Evolutionary conservation across 2,113 vertebrate species (phyloP), one percentile per base, ranked within the genome.

Genomic region (Scomber scombrus): DNA sequence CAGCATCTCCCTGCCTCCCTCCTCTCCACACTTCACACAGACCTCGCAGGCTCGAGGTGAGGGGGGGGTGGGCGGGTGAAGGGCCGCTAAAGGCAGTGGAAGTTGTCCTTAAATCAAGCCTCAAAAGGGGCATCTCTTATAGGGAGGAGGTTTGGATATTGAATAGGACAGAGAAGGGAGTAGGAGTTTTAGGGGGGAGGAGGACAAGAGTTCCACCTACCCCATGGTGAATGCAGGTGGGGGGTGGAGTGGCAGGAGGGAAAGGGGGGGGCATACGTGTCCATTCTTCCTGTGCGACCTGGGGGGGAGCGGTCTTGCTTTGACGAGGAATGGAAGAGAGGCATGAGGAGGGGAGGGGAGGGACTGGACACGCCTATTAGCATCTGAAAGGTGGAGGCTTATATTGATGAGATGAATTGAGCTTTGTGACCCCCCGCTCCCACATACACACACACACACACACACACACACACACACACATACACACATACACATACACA

Each of bases 361-460:
- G 87, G 85, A 69, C 85, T 73, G 88, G 85, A 93, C 82, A 92
- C 78, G 62, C 72, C 87, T 87, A 94, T 93, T 94, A 94, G 90
- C 91, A 93, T 96, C 90, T 94, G 87, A 95, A 93, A 92, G 84
- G 56, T 62, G 87, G 86, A 84, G 85, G 86, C 88, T 89, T 90
- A 91, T 93, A 93, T 93, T 93, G 94, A 94, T 94, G 93, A 91
- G 87, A 29, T 81, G 75, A 92, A 85, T 85, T 75, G 85, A 85
- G 52, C 40, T 81, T 92, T 88, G 76, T 90, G 84, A 80, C 78
- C 62, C 68, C 67, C 82, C 57, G 34, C 54, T 7, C 62, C 40
- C 4, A 16, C 65, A 21, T 63, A 57, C 16, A 55, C 69, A 58
- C 83, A 55, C 65, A 66, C 67, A 70, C 61, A 65, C 60, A 72